Evolutionary conservation across 2,113 vertebrate genomes (phyloP), one percentile per base, ranked within the genome.

Genomic region (Varanus salvator): DNA sequence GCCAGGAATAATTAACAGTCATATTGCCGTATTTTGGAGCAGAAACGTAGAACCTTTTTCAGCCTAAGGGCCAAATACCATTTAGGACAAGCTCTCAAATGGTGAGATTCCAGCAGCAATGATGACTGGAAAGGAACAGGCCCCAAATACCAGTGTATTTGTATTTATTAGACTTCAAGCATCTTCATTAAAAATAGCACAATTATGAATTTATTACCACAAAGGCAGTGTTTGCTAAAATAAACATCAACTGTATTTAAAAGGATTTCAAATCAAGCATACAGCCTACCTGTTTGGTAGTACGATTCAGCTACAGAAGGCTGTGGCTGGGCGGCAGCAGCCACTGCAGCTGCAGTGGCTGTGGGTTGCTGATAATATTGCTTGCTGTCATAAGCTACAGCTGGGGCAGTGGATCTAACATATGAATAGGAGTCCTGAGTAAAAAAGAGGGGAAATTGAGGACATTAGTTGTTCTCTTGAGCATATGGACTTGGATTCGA

Each of bases 321-420:
- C 50, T 99, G 99, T 0, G 99, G 98, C 94, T 99, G 99, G 90
- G 97, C 97, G 52, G 98, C 98, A 0, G 98, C 98, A 25, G 98
- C 99, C 84, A 97, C 97, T 0, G 97, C 98, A 0, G 98, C 98
- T 0, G 98, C 98, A 0, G 98, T 98, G 0, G 98, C 98, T 19
- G 97, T 97, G 74, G 99, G 98, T 19, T 99, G 99, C 87, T 99
- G 99, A 88, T 99, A 99, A 96, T 99, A 99, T 85, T 99, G 98
- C 91, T 99, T 99, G 94, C 97, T 99, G 95, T 99, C 99, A 1
- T 99, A 99, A 21, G 98, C 98, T 38, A 99, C 98, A 85, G 98
- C 98, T 1, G 99, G 97, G 82, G 99, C 99, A 0, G 98, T 99
- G 44, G 99, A 99, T 23, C 99, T 97, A 68, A 99, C 99, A 0